Evolutionary conservation across 2,113 vertebrate genomes (phyloP), one percentile per base, ranked within the genome.

Genomic region (Apteryx mantelli): DNA sequence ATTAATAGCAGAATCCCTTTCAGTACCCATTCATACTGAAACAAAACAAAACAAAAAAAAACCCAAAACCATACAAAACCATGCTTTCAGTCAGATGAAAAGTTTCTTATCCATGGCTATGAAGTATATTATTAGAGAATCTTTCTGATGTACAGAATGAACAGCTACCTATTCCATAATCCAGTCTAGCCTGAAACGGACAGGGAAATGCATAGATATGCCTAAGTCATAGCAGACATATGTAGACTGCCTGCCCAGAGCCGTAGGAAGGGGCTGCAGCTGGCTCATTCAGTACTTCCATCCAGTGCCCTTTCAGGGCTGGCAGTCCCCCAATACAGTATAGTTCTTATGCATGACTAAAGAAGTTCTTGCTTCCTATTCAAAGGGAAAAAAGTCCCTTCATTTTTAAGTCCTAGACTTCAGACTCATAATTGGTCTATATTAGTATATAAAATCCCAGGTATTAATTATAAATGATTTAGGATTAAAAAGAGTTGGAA

Each of bases 301-400:
- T 5, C 5, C 46, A 36, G 5, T 18, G 24, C 3, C 22, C 10
- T 87, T 87, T 63, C 3, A 0, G 30, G 36, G 26, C 24, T 82
- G 21, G 8, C 21, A 65, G 20, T 24, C 13, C 3, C 10, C 46
- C 64, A 78, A 63, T 38, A 38, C 36, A 56, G 28, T 5, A 46
- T 4, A 64, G 40, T 30, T 46, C 4, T 76, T 64, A 58, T 5
- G 4, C 36, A n/a, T 0, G 11, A 53, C 36, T 20, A 8, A 61
- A 0, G 0, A 61, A 0, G 0, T 65, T 56, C 50, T 53, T 86
- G 7, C 16, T 48, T 61, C 36, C 2, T 58, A 13, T 75, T 63
- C 24, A 52, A 81, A 74, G 8, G 10, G 30, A 13, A 74, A 77
- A 3, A 24, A 36, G 5, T n/a, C 42, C 13, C 7, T 68, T 85